Percentiles rank a stretch among this genome's conserved stretches.
Evolutionary conservation across 2,888 invertebrate genomes (phyloP).

Genomic region (Trileptium ribeirensis): DNA sequence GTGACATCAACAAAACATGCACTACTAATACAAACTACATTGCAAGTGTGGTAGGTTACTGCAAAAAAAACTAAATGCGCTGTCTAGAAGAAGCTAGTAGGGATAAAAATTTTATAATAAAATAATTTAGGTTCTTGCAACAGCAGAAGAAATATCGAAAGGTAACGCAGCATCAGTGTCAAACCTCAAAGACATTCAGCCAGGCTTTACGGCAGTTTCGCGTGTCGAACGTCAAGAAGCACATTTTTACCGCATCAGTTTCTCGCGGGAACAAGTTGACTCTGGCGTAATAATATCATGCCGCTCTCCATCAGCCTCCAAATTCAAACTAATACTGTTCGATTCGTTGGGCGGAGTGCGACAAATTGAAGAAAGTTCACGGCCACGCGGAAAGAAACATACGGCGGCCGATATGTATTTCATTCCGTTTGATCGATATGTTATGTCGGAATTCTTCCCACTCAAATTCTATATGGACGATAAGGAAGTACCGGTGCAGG

Average conservation of each 20-base stretch:
- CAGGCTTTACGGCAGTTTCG: neutral
- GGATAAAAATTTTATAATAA: too few species aligned
- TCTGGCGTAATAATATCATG: slow-evolving; percentile 47
- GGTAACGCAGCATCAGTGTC: neutral
- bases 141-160: slow-evolving; percentile 18
- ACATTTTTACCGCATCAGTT: slow-evolving; percentile 17
- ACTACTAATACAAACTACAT: neutral
- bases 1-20: too few species aligned
- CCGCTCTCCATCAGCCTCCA: slow-evolving; percentile 45
- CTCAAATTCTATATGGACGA: slow-evolving; percentile 48
- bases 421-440: slow-evolving; percentile 46
- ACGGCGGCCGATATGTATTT: slow-evolving; percentile 50
- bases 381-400: slow-evolving; percentile 33
- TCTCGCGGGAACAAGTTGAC: slow-evolving; percentile 37
- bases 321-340: slow-evolving; percentile 50
- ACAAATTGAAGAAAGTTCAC: slow-evolving; percentile 35
- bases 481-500: slow-evolving; percentile 47
- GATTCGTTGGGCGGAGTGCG: slow-evolving; percentile 49
- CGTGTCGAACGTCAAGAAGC: slow-evolving; percentile 23
- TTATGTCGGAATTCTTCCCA: slow-evolving; percentile 47
- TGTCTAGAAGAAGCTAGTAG: too few species aligned
- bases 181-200: neutral
- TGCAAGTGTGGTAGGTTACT: neutral
- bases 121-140: neutral
- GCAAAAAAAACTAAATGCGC: neutral